phyloP scores from a whole-genome alignment of 2,797 vertebrate genomes.

The Poeciliopsis turneri region DNA sequence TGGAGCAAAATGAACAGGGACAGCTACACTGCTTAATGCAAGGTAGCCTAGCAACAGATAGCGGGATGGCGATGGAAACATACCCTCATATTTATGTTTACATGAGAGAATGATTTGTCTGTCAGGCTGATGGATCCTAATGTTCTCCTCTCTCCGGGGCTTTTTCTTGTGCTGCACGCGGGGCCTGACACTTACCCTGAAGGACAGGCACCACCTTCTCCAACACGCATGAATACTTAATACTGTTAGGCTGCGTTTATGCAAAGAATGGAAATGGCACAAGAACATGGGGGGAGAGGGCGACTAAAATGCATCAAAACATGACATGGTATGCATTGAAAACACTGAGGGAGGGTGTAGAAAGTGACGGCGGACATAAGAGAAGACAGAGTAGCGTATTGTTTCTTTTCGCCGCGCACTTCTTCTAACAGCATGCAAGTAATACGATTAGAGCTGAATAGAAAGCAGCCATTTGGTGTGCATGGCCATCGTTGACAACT shows the following conservation, averaged over 20 bases:
- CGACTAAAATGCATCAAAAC: constrained; percentile 73
- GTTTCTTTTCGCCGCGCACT: constrained; percentile 50
- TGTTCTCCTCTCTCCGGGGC: constrained; percentile 79
- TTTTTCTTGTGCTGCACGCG: constrained; percentile 75
- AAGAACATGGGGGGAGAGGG: constrained; percentile 50
- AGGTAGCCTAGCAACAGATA: constrained; percentile 90
- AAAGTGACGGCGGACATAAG: constrained; percentile 51
- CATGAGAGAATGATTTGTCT: constrained; percentile 88
- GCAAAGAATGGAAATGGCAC: constrained; percentile 78
- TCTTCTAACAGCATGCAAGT: constrained; percentile 35
- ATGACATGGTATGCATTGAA: constrained; percentile 64
- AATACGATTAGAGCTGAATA: constrained; percentile 43
- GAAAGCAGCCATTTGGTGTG: constrained; percentile 38
- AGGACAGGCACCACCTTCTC: constrained; percentile 80
- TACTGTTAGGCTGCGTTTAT: constrained; percentile 81
- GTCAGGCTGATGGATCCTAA: constrained; percentile 87
- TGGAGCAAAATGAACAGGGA: constrained; percentile 86
- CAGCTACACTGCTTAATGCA: constrained; percentile 87
- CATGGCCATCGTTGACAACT: constrained; percentile 46
- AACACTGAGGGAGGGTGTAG: constrained; percentile 44
- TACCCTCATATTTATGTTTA: constrained; percentile 89
- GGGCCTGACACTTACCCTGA: constrained; percentile 80
- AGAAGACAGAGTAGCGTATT: constrained; percentile 34
- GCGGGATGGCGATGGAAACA: constrained; percentile 82
- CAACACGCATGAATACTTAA: constrained; percentile 82